phyloP scores from a whole-genome alignment of 2,888 invertebrate species.

The Chouioia cunea region DNA sequence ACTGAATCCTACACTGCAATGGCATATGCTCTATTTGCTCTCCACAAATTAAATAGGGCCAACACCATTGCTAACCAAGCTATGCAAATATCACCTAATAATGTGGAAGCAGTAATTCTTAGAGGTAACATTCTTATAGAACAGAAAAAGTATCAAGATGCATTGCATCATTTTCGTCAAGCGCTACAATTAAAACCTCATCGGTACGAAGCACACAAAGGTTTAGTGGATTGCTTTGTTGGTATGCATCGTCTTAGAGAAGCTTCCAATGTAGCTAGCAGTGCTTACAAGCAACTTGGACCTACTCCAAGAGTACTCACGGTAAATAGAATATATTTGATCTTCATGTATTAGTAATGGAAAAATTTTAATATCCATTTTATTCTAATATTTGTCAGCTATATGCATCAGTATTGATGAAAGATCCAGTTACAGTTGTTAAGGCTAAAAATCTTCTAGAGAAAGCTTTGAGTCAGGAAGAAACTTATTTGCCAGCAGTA shows the following conservation, averaged over 20 bases:
- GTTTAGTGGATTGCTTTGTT: conserved; percentile 82
- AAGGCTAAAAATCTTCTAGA: conserved; percentile 80
- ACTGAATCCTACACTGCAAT: conserved; percentile 83
- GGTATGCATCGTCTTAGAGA: conserved; percentile 78
- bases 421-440: conserved; percentile 73
- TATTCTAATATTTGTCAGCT: conserved; percentile 71
- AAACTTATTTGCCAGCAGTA: conserved; percentile 80
- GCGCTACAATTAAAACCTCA: conserved; percentile 75
- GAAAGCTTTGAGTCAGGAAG: conserved; percentile 80
- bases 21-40: conserved; percentile 78
- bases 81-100: conserved; percentile 74
- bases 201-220: conserved; percentile 82
- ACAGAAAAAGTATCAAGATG: conserved; percentile 77
- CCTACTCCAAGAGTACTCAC: conserved; percentile 81
- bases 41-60: conserved; percentile 77
- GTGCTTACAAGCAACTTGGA: conserved; percentile 80
- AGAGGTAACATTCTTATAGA: conserved; percentile 79
- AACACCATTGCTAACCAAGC: conserved; percentile 83
- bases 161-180: conserved; percentile 77
- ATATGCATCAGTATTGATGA: conserved; percentile 80
- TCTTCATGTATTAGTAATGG: conserved; percentile 10
- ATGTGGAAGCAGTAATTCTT: conserved; percentile 80
- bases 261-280: conserved; percentile 79
- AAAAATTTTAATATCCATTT: not conserved
- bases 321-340: conserved; percentile 67